Evolutionary conservation across 2,113 vertebrate species (phyloP).

Genomic region (Thunnus maccoyii): DNA sequence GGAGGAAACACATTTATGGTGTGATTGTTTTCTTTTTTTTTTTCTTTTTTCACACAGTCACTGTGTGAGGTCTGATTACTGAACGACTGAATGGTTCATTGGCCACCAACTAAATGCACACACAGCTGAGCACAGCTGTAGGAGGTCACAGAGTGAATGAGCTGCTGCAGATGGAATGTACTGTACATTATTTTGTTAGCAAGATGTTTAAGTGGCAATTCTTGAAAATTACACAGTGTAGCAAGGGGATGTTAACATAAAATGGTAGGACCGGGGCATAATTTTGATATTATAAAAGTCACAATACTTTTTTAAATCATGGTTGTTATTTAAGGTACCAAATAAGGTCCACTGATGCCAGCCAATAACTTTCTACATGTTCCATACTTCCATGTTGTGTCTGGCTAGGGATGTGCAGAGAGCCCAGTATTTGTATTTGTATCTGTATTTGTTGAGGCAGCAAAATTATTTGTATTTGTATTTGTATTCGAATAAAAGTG

Average conservation of each 20-base stretch:
- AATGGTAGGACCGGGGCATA: neutral
- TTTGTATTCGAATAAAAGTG: too few species aligned
- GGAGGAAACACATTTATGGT: slow-evolving; percentile 34
- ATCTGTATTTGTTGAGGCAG: too few species aligned
- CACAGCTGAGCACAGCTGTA: neutral
- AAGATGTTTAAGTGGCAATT: neutral
- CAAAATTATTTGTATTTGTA: too few species aligned
- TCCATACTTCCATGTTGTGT: neutral
- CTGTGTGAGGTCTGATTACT: slow-evolving; percentile 3
- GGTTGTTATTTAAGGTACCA: neutral
- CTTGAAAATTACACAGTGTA: neutral
- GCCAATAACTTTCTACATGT: neutral
- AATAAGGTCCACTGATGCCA: neutral
- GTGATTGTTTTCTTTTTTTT: too few species aligned
- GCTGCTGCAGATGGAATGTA: neutral
- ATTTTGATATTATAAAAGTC: neutral
- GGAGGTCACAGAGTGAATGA: neutral
- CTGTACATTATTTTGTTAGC: neutral
- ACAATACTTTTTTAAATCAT: too few species aligned
- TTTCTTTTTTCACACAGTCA: neutral
- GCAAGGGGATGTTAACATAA: neutral
- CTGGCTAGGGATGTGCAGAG: too few species aligned
- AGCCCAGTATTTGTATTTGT: too few species aligned
- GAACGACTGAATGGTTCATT: slow-evolving; percentile 1
- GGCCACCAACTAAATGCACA: neutral